phyloP scores from a whole-genome alignment of 2,888 invertebrate species.

The Cheilosia pagana region DNA sequence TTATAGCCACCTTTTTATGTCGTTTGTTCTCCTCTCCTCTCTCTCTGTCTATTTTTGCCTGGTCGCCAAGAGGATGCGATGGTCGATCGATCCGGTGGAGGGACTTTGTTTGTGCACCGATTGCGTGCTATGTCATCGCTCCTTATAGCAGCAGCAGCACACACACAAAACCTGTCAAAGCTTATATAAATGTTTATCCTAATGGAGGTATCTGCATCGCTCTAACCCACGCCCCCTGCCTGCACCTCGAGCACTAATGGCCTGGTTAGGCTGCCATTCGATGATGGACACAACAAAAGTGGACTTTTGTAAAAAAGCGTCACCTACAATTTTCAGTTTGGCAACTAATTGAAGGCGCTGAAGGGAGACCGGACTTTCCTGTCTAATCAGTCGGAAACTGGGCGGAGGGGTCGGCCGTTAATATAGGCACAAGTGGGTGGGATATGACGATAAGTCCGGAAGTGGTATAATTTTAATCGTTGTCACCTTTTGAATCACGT shows the following conservation, averaged over 20 bases:
- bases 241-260: conserved; percentile 38
- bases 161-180: conserved; percentile 36
- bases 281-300: conserved; percentile 44
- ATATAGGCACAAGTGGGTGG: background rate
- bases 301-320: conserved; percentile 51
- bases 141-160: conserved; percentile 32
- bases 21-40: conserved; percentile 27
- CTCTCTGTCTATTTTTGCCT: conserved; percentile 49
- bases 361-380: conserved; percentile 5
- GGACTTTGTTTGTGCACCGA: conserved; percentile 53
- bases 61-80: conserved; percentile 18
- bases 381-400: conserved; percentile 45
- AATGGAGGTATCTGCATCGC: conserved; percentile 51
- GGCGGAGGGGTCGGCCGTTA: background rate
- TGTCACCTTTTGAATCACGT: background rate
- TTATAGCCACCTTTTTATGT: conserved; percentile 64
- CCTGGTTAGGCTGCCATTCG: conserved; percentile 23
- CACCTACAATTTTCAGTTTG: conserved; percentile 60
- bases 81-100: conserved; percentile 37
- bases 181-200: conserved; percentile 63
- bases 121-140: conserved; percentile 66
- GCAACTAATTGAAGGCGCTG: conserved; percentile 22
- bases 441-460: background rate
- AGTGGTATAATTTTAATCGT: background rate
- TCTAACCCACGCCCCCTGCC: conserved; percentile 5